A percentile compares a stretch with the other conserved stretches of the same genome.
phyloP scores from a whole-genome alignment of 2,888 invertebrate species.

The Nephrotoma flavescens region DNA sequence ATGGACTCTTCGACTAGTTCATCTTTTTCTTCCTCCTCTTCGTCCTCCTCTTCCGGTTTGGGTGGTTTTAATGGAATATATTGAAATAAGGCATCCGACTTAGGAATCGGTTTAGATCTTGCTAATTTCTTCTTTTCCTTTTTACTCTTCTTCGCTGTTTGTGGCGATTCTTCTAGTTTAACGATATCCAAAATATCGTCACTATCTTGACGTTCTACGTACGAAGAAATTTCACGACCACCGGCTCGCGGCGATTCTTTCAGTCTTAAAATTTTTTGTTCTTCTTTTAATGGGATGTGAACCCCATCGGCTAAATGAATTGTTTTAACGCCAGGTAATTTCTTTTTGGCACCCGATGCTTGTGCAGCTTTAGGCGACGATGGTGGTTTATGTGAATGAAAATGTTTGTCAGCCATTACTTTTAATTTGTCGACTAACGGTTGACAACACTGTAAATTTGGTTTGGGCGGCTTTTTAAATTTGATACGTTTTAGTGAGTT shows the following conservation, averaged over 20 bases:
- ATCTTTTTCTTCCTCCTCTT: neutral
- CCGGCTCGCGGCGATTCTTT: constrained; percentile 46
- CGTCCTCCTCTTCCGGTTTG: neutral
- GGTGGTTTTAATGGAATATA: constrained; percentile 14
- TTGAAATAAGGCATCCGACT: constrained; percentile 27
- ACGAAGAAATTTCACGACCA: constrained; percentile 32
- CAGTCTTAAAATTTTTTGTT: constrained; percentile 42
- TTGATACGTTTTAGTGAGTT: neutral
- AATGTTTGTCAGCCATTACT: constrained; percentile 46
- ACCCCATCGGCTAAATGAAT: constrained; percentile 30
- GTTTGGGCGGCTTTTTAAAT: constrained; percentile 25
- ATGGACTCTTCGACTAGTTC: neutral
- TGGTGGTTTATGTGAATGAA: constrained; percentile 21
- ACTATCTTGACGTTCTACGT: constrained; percentile 32
- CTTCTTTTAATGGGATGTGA: constrained; percentile 18
- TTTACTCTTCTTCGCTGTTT: constrained; percentile 23
- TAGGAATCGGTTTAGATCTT: constrained; percentile 21
- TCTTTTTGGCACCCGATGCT: constrained; percentile 25
- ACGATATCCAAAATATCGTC: constrained; percentile 31
- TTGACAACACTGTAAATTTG: constrained; percentile 26
- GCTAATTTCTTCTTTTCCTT: constrained; percentile 9
- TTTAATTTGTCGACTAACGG: constrained; percentile 49
- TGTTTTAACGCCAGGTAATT: constrained; percentile 21
- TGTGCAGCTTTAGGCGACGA: constrained; percentile 16
- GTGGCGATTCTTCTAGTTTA: constrained; percentile 31